Percentiles rank a stretch among this genome's conserved stretches.
Conservation (phyloP, 2,113 vertebrate genomes). For the Nettapus auritus region DNA sequence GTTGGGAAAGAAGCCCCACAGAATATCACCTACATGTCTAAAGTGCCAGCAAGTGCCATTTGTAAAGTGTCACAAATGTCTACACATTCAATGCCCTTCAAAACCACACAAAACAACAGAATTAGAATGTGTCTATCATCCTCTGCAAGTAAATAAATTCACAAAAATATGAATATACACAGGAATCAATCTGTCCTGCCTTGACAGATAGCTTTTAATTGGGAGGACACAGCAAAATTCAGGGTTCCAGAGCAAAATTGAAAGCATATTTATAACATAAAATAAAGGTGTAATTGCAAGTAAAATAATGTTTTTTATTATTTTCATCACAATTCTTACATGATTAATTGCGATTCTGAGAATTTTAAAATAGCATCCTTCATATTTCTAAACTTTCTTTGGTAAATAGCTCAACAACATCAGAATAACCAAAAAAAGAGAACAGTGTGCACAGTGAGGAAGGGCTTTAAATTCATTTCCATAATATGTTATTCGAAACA, state of each 20-base stretch:
- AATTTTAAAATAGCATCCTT: background rate
- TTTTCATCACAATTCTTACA: background rate
- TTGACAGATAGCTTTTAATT: constrained; percentile 29
- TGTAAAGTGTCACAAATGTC: constrained; percentile 32
- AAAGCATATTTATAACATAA: background rate
- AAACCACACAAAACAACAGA: background rate
- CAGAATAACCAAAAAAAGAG: background rate
- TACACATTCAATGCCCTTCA: constrained; percentile 23
- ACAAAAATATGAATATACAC: constrained; percentile 20
- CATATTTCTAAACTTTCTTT: background rate
- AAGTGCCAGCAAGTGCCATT: constrained; percentile 36
- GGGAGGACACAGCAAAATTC: background rate
- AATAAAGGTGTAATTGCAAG: background rate
- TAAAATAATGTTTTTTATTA: background rate
- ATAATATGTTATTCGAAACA: background rate
- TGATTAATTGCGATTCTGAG: background rate
- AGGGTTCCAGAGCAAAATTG: background rate
- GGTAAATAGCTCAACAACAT: background rate
- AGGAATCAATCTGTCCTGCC: constrained; percentile 40
- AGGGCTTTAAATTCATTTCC: background rate
- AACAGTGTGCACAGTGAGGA: background rate
- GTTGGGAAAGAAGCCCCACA: background rate
- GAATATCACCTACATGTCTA: constrained; percentile 19
- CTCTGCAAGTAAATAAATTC: constrained; percentile 20
- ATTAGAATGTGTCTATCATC: constrained; percentile 11